Evolutionary conservation across 2,888 invertebrate genomes (phyloP), one percentile per base, ranked within the genome.

Genomic region (Acheta domesticus): DNA sequence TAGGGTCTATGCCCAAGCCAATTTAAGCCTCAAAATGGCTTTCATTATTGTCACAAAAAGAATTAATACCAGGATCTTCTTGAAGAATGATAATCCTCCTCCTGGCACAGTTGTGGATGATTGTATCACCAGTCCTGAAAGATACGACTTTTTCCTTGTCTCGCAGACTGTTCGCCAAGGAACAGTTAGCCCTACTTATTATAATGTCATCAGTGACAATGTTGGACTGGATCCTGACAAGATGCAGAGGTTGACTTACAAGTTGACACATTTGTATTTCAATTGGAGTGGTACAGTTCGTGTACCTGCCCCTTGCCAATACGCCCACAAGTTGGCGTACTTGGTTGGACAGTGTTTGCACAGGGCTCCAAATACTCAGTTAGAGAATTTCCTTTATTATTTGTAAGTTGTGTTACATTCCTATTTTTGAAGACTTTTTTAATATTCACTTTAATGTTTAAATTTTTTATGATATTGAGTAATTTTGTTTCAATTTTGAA

Each of bases 281-380:
- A 98, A 98, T 87, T 97, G 95, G 92, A 92, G 93, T 74, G 93
- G 83, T 89, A 94, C 85, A 0, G 92, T 94, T 36, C 90, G 96
- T 14, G 97, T 98, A 4, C 98, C 98, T 0, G 94, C 97, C 0
- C 96, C 96, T 0, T 96, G 96, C 85, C 97, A 97, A 85, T 97
- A 97, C 86, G 97, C 98, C 0, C 97, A 98, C 86, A 98, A 97
- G 85, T 87, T 98, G 82, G 97, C 98, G 0, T 97, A 95, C 86
- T 87, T 97, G 11, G 93, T 95, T 0, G 94, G 94, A 0, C 96
- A 97, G 86, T 90, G 90, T 16, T 89, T 97, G 16, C 95, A 96
- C 84, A 87, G 88, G 48, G 85, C 89, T 23, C 94, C 94, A 0
- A 89, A 90, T 78, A 86, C 88, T 73, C 87, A 89, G 0, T 87